Evolutionary conservation across 2,113 vertebrate species (phyloP).

Genomic region (Patagioenas fasciata): DNA sequence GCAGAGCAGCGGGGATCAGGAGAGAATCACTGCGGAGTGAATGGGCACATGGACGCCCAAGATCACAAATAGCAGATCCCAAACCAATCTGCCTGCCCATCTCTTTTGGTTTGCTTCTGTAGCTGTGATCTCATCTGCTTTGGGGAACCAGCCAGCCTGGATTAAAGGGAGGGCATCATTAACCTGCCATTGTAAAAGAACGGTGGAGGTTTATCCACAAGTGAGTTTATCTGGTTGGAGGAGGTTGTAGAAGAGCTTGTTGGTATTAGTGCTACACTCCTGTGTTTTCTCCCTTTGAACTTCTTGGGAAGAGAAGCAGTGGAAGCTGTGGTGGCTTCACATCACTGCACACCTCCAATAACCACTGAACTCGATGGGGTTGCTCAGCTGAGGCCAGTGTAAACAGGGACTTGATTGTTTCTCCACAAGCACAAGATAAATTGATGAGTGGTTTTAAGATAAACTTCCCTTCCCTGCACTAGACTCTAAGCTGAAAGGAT

Average conservation of each 20-base stretch:
- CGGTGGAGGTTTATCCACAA: background rate
- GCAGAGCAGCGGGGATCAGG: background rate
- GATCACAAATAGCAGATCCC: background rate
- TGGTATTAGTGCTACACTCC: background rate
- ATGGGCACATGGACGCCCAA: background rate
- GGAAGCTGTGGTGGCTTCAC: background rate
- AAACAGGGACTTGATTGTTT: background rate
- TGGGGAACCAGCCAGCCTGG: background rate
- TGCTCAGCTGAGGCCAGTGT: background rate
- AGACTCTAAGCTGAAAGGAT: background rate
- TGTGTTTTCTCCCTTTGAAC: conserved; percentile 13
- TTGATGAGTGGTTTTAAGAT: background rate
- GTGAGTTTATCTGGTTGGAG: background rate
- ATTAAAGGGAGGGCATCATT: background rate
- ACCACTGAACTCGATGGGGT: background rate
- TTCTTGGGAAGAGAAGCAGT: background rate
- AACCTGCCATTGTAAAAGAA: background rate
- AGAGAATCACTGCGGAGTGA: too few species aligned
- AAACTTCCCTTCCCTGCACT: background rate
- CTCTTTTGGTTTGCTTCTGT: background rate
- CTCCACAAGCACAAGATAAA: background rate
- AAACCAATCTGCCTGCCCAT: background rate
- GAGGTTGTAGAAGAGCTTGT: background rate
- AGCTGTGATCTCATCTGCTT: background rate
- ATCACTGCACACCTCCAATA: background rate